These are phyloP conservation scores for Thalassophryne amazonica DNA, from an alignment of 2,797 vertebrate species.

Conservation along the genomic window DNA sequence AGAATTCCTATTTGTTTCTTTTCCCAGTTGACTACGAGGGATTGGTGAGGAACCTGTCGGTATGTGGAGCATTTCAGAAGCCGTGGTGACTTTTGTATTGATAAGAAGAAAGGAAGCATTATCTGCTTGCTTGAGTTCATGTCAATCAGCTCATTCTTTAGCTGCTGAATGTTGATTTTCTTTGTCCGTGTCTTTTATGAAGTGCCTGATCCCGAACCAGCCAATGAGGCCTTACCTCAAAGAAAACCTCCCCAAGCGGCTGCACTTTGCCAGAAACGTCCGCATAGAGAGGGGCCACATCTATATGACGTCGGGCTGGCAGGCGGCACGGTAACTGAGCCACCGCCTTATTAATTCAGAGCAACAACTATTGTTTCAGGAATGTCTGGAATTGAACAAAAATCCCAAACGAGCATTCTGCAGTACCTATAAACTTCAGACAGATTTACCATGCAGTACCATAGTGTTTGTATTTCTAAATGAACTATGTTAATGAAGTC, in stretches of 20 bases:
- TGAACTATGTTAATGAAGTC: no score
- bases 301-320: conserved; percentile 86
- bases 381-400: no score
- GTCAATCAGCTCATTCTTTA: conserved; percentile 45
- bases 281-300: conserved; percentile 91
- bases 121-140: conserved; percentile 48
- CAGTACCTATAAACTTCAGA: no score
- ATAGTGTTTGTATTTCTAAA: no score
- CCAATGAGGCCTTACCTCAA: conserved; percentile 89
- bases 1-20: conserved; percentile 35
- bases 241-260: conserved; percentile 86
- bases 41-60: conserved; percentile 90
- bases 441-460: no score
- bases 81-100: conserved; percentile 42
- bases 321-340: conserved; percentile 81
- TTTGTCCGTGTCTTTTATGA: conserved; percentile 56
- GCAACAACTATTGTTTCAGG: no score
- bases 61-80: conserved; percentile 76
- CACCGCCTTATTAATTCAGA: not conserved
- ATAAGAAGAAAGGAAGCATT: conserved; percentile 45
- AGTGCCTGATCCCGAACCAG: conserved; percentile 86
- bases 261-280: conserved; percentile 86
- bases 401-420: no score
- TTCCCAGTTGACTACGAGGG: conserved; percentile 90
- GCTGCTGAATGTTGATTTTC: conserved; percentile 32